Conservation (phyloP, 2,797 vertebrate species). For the Platalea minor region DNA sequence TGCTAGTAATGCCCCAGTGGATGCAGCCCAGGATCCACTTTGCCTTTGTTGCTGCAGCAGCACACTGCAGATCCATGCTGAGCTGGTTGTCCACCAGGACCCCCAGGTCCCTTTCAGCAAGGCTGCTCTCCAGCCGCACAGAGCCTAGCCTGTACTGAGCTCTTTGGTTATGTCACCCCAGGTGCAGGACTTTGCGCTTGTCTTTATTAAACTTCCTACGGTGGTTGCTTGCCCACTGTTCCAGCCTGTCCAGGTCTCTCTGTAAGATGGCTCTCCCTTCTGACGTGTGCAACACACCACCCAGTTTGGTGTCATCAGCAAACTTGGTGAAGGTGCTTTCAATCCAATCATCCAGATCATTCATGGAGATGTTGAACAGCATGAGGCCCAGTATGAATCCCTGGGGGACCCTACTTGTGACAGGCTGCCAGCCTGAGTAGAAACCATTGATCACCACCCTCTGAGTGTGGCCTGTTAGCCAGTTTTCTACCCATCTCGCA, state of each 20-base stretch:
- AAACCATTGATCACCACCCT: neutral
- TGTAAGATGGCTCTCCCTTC: neutral
- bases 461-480: neutral
- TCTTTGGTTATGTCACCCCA: neutral
- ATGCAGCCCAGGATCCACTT: no score
- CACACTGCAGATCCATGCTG: no score
- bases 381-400: neutral
- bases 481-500: neutral
- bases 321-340: neutral
- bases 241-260: neutral
- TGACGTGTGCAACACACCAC: neutral
- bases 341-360: neutral
- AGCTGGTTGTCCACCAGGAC: no score
- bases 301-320: neutral
- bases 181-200: neutral
- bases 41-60: no score
- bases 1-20: no score
- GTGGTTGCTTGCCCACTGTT: accelerated
- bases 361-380: neutral
- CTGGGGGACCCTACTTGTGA: neutral
- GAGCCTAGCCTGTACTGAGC: neutral
- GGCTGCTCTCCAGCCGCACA: neutral
- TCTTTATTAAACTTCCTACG: neutral
- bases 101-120: no score
- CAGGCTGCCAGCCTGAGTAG: neutral